phyloP scores from a whole-genome alignment of 2,113 vertebrate species.

The Drymodes brunneopygia region DNA sequence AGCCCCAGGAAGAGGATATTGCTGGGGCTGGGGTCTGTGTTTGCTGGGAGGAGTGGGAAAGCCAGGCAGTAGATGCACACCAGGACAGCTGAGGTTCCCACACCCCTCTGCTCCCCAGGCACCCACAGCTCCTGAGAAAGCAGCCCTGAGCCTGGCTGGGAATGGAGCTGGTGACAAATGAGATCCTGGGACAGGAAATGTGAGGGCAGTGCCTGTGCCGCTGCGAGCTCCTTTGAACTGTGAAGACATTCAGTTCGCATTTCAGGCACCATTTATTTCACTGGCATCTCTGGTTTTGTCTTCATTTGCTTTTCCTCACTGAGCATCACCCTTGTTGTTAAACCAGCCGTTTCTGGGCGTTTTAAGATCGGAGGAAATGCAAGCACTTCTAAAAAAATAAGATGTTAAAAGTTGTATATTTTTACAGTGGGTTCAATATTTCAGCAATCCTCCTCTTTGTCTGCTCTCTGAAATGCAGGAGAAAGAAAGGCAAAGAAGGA shows the following conservation, averaged over 20 bases:
- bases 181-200: neutral
- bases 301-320: neutral
- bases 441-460: neutral
- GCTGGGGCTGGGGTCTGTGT: neutral
- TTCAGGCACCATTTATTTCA: conserved; percentile 12
- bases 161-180: neutral
- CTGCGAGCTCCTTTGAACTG: neutral
- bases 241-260: neutral
- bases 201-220: neutral
- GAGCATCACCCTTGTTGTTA: neutral
- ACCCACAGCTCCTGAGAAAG: neutral
- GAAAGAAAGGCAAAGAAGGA: neutral
- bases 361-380: neutral
- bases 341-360: neutral
- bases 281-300: neutral
- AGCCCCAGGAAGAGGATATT: neutral
- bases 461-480: neutral
- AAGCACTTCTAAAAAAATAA: neutral
- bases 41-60: neutral
- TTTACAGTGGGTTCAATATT: neutral
- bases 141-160: neutral
- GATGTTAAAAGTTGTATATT: neutral
- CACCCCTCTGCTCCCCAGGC: neutral
- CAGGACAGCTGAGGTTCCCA: neutral
- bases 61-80: neutral